Evolutionary conservation across 1,140 invertebrate species (phyloP), one percentile per base, ranked within the genome.

Genomic region (Drosophila lacertosa): DNA sequence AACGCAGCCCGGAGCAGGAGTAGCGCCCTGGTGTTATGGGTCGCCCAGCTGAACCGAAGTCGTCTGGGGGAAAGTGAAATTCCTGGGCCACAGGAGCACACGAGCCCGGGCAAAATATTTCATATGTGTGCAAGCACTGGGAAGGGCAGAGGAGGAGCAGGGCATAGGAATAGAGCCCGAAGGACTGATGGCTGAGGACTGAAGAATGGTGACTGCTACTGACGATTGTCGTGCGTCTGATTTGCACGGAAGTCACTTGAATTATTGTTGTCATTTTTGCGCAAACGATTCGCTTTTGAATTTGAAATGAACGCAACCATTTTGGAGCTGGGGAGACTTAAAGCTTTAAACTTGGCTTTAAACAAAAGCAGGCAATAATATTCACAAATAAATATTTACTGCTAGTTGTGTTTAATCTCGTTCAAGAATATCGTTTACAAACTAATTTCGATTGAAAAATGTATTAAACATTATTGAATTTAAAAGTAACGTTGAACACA

Each of bases 41-140:
- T 33, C 22, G 40, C 33, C 33, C 22, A 20, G 33, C 35, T 32
- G 39, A 47, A 60, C 20, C 48, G 48, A 62, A 45, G 67, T 55
- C 37, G 76, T 58, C 78, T 68, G 37, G 54, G 55, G 64, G 75
- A 83, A 83, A 84, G 80, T 83, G 79, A 83, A 83, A 84, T 83
- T 83, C 75, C 70, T 67, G 71, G 70, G 45, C 16, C 66, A 59
- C 59, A 72, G 54, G 40, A 60, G 51, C 58, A 63, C 51, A 45
- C 44, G 50, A 29, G 35, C 39, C 72, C 71, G 65, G 20, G 29
- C 33, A 40, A 72, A 84, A 83, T 83, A 84, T 80, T 84, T 72
- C 71, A 84, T 67, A 75, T 83, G 79, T n/a, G 24, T 48, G 64
- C 59, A 6, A 32, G 64, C 59, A 6, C 20, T 39, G 13, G 11